Percentiles rank a stretch among this genome's conserved stretches.
These are phyloP conservation scores for Scaptodrosophila latifasciaeformis DNA, from an alignment of 2,888 invertebrate species.

Conservation along the genomic window DNA sequence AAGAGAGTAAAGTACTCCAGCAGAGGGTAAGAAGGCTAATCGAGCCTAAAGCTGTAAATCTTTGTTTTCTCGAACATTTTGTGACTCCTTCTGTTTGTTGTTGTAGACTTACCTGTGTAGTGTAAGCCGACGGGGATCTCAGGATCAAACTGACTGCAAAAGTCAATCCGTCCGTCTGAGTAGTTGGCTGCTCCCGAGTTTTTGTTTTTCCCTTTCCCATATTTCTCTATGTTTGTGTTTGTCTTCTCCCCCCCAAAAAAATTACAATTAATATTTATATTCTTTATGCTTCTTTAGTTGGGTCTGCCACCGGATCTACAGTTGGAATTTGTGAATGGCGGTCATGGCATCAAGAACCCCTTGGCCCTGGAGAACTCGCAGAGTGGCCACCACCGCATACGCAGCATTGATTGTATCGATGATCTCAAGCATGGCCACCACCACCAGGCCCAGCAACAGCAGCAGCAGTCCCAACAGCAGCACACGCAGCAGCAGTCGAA, in stretches of 20 bases:
- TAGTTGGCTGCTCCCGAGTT: background rate
- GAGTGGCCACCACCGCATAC: constrained; percentile 76
- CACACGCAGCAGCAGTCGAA: constrained; percentile 28
- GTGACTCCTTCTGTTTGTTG: too few relatives aligned
- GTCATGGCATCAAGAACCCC: constrained; percentile 98
- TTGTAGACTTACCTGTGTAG: too few relatives aligned
- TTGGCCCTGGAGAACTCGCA: constrained; percentile 84
- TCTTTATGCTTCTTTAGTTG: constrained; percentile 79
- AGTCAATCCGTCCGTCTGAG: too few relatives aligned
- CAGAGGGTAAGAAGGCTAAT: constrained; percentile 86
- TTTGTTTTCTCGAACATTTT: too few relatives aligned
- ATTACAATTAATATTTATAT: background rate
- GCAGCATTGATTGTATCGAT: constrained; percentile 73
- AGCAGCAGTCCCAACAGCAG: constrained; percentile 30
- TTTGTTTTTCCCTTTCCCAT: background rate
- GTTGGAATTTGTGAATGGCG: constrained; percentile 96
- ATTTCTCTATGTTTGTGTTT: background rate
- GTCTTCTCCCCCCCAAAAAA: background rate
- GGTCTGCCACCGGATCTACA: constrained; percentile 91
- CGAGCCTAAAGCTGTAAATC: too few relatives aligned
- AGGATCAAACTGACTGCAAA: too few relatives aligned
- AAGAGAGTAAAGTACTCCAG: constrained; percentile 83
- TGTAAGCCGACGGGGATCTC: too few relatives aligned
- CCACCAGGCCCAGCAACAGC: constrained; percentile 30
- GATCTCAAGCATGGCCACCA: constrained; percentile 63